Evolutionary conservation across 1,140 invertebrate species (phyloP).

Genomic region (Eumeta japonica): DNA sequence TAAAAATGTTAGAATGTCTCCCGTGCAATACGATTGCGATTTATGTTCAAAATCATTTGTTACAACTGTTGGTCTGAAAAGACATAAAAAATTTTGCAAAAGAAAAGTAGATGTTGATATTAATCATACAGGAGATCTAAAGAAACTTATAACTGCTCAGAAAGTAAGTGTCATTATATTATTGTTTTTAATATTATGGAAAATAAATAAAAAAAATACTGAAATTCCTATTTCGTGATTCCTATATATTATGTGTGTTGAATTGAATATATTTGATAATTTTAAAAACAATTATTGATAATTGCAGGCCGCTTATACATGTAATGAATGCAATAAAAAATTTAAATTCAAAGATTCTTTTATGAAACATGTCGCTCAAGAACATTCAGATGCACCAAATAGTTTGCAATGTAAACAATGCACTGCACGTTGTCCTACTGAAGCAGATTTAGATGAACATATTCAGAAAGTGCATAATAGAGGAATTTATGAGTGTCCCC

Average conservation of each 20-base stretch:
- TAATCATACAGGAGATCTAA: no score
- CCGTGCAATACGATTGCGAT: no score
- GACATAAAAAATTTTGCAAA: slow-evolving; percentile 16
- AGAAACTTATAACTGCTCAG: no score
- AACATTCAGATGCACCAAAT: slow-evolving; percentile 32
- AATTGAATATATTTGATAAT: neutral
- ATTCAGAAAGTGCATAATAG: slow-evolving; percentile 31
- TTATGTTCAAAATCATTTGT: no score
- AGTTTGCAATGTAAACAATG: slow-evolving; percentile 33
- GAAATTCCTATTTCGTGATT: no score
- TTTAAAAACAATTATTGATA: neutral
- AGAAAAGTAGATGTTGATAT: slow-evolving; percentile 1
- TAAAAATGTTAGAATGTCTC: no score
- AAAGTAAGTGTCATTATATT: no score
- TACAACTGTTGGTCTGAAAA: slow-evolving; percentile 23
- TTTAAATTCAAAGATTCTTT: slow-evolving; percentile 35
- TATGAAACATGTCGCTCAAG: slow-evolving; percentile 23
- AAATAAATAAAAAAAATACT: no score
- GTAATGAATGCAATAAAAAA: slow-evolving; percentile 35
- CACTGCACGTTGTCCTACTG: slow-evolving; percentile 28
- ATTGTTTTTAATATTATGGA: no score
- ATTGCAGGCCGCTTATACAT: slow-evolving; percentile 22
- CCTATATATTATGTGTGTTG: no score
- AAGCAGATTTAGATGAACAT: slow-evolving; percentile 21
- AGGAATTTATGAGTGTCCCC: slow-evolving; percentile 26